Base-by-base conservation (phyloP, 1,140 invertebrate species). In the Vanessa tameamea region DNA sequence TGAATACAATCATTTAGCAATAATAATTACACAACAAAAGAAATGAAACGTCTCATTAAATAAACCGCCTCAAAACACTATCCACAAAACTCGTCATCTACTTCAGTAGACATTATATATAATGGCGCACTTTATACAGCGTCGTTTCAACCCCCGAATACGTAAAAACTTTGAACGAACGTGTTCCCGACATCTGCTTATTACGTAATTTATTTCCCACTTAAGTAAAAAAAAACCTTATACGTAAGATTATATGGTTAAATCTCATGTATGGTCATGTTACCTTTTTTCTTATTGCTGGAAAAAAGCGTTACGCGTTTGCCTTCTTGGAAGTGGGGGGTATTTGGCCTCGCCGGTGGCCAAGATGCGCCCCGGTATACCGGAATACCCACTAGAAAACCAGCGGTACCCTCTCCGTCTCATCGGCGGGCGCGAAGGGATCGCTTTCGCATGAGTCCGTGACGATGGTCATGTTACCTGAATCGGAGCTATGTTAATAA, bases 111-210 rank as follows among this genome's bases (percentile, higher is more conserved):
- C 64, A 66, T 66, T 66, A 50, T 31, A 66, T 66, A 26, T 66
- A 66, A 66, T 66, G 43, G 64, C 64, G 47, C 20, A 61, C 57
- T 61, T 61, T 51, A 66, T 26, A 66, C 64, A 20, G 16, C 47
- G 50, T 51, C 64, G 64, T 66, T 26, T 66, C 64, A 61, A 31
- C 57, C 57, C 26, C 47, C 64, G 64, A 51, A 51, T 50, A 66
- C 64, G 64, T 50, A 66, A 66, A 66, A 66, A 66, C 64, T 66
- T 66, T 51, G 64, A 61, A 66, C 64, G 64, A 50, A 66, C 64
- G 64, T 66, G 64, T 47, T 66, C 64, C 48, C 47, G 64, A 66
- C 47, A 66, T 66, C 64, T 66, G 64, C 47, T 66, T 66, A 66
- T 50, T 66, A 66, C 64, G 64, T 66, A 66, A 66, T 66, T 66